Evolutionary conservation across 1,140 invertebrate genomes (phyloP), one percentile per base, ranked within the genome.

Genomic region (Berghia stephanieae): DNA sequence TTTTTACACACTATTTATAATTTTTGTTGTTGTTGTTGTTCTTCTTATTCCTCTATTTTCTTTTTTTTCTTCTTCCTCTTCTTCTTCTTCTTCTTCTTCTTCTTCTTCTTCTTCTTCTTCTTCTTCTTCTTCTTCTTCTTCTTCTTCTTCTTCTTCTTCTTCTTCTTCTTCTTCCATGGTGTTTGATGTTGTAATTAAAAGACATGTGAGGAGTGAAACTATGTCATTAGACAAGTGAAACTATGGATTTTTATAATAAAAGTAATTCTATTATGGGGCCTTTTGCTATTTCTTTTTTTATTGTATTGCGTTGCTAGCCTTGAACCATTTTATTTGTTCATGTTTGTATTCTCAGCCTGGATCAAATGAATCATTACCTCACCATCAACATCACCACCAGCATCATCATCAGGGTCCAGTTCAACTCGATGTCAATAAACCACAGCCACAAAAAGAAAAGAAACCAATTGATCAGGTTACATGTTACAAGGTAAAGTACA

Each of bases 381-480:
- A 46, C 27, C 52, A 42, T 34, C 60, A 68, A 21, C 40, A 55
- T 2, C 16, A 43, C 5, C 43, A 40, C 8, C 74, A 76, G 10
- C 60, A 31, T n/a, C 55, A 3, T 4, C 42, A 44, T n/a, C n/a
- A n/a, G n/a, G n/a, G n/a, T n/a, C n/a, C n/a, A n/a, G n/a, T n/a
- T n/a, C n/a, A n/a, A n/a, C n/a, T n/a, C n/a, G n/a, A n/a, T 13
- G 24, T 18, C 21, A 42, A 63, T n/a, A 34, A 57, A 60, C 42
- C 2, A 16, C 3, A 13, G 27, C 1, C n/a, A 43, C 52, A 46
- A 3, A 67, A 52, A 46, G 71, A 60, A 31, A 78, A 80, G 72
- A 75, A 90, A 75, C 95, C 96, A 5, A 88, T 98, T 10, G 96
- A 98, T 90, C 95, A 98, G 91, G 96, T 98, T 13, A 98, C 96